Evolutionary conservation across 2,888 invertebrate genomes (phyloP).

Genomic region (Xanthostigma xanthostigma): DNA sequence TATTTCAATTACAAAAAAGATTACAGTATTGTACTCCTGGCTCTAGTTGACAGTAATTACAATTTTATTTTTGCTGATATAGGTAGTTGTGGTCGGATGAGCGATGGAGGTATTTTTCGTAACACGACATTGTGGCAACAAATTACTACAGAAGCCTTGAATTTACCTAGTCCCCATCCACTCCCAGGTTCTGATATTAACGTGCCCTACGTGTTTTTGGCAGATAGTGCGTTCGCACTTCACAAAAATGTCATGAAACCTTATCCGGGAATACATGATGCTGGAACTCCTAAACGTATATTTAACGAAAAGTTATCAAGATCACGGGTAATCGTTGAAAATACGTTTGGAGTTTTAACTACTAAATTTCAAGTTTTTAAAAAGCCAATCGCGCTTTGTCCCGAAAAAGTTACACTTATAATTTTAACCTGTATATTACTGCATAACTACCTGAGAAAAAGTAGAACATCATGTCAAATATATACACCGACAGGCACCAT

Average conservation of each 20-base stretch:
- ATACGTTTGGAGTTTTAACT: conserved; percentile 11
- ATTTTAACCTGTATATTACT: conserved; percentile 6
- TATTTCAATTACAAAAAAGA: conserved; percentile 18
- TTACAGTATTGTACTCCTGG: conserved; percentile 17
- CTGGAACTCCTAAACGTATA: conserved; percentile 11
- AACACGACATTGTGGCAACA: conserved; percentile 9
- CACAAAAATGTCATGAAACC: conserved; percentile 13
- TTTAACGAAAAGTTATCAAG: conserved; percentile 12
- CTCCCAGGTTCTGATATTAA: conserved; percentile 8
- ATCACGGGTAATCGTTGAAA: conserved; percentile 13
- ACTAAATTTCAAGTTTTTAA: conserved; percentile 3
- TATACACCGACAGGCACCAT: conserved; percentile 8
- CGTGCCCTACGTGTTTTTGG: conserved; percentile 13
- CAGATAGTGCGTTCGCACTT: conserved; percentile 9
- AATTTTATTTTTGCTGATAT: conserved; percentile 20
- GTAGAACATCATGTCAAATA: conserved; percentile 5
- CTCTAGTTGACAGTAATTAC: conserved; percentile 15
- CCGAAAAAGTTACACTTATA: no score
- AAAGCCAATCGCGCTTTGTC: no score
- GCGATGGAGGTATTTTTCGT: conserved; percentile 14
- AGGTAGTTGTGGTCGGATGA: conserved; percentile 18
- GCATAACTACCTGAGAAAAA: conserved; percentile 9
- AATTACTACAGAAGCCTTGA: conserved; percentile 6
- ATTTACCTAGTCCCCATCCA: conserved; percentile 5
- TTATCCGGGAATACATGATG: conserved; percentile 10